These are phyloP conservation scores for Rhineura floridana DNA, from an alignment of 2,113 vertebrate species.

Conservation along the genomic window DNA sequence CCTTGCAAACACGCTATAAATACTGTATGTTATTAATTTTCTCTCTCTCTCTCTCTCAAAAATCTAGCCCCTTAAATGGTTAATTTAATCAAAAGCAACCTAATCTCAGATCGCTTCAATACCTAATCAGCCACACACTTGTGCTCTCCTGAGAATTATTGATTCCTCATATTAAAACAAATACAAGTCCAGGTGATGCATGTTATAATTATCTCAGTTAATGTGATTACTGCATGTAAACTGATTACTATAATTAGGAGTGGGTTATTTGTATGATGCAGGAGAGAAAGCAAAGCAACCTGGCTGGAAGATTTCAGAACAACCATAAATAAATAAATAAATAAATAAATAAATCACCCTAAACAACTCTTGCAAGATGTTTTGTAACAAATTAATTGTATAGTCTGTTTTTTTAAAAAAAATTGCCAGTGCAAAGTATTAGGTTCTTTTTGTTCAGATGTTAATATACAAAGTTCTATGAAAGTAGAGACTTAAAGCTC, in stretches of 20 bases:
- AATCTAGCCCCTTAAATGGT: conserved; percentile 44
- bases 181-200: conserved; percentile 67
- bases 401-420: conserved; percentile 22
- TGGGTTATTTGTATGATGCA: conserved; percentile 60
- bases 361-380: neutral
- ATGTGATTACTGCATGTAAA: conserved; percentile 69
- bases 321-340: conserved; percentile 5
- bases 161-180: conserved; percentile 73
- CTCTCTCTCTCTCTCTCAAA: neutral
- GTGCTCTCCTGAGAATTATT: conserved; percentile 71
- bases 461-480: neutral
- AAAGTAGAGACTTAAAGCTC: neutral
- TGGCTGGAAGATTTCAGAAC: conserved; percentile 39
- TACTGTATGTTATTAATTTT: neutral
- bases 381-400: conserved; percentile 11
- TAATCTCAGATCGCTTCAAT: conserved; percentile 71
- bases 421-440: conserved; percentile 7
- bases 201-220: conserved; percentile 74
- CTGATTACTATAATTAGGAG: conserved; percentile 72
- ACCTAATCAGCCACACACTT: conserved; percentile 68
- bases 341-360: neutral
- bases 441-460: neutral
- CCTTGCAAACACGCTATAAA: neutral
- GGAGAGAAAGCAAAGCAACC: conserved; percentile 56
- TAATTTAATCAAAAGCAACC: conserved; percentile 70